phyloP scores from a whole-genome alignment of 2,113 vertebrate genomes.

The Tychaedon coryphoeus region DNA sequence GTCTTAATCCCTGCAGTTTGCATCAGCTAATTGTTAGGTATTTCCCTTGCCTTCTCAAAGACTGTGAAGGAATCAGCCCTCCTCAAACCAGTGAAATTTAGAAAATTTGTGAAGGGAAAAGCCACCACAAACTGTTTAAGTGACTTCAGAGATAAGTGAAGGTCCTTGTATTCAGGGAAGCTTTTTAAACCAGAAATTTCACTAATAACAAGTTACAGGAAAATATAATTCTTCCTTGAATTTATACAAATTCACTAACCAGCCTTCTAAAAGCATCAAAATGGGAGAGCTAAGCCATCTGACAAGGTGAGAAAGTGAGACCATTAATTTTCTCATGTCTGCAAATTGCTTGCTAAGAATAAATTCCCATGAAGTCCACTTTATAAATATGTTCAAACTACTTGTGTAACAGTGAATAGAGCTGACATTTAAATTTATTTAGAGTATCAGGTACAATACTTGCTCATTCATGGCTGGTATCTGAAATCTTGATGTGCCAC shows the following conservation, averaged over 20 bases:
- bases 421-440: slow-evolving; percentile 59
- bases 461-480: slow-evolving; percentile 50
- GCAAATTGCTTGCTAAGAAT: slow-evolving; percentile 16
- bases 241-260: not conserved
- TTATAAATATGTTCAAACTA: slow-evolving; percentile 45
- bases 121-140: not conserved
- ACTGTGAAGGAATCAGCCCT: not conserved
- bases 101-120: not conserved
- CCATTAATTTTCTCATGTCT: not conserved
- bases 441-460: not conserved
- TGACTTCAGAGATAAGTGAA: not conserved
- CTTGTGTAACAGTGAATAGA: slow-evolving; percentile 27
- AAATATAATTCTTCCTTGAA: not conserved
- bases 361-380: slow-evolving; percentile 3
- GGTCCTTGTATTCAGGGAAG: not conserved
- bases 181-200: not conserved
- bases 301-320: not conserved
- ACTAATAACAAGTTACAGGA: not conserved
- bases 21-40: not conserved
- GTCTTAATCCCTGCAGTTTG: not conserved
- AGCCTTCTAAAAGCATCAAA: not conserved
- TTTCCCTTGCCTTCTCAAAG: not conserved
- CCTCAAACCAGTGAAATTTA: not conserved
- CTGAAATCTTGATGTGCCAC: not conserved
- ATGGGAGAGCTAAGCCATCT: not conserved